Percentiles rank a stretch among this genome's conserved stretches.
phyloP scores from a whole-genome alignment of 2,888 invertebrate genomes.

The Leptopilina drosophilae region DNA sequence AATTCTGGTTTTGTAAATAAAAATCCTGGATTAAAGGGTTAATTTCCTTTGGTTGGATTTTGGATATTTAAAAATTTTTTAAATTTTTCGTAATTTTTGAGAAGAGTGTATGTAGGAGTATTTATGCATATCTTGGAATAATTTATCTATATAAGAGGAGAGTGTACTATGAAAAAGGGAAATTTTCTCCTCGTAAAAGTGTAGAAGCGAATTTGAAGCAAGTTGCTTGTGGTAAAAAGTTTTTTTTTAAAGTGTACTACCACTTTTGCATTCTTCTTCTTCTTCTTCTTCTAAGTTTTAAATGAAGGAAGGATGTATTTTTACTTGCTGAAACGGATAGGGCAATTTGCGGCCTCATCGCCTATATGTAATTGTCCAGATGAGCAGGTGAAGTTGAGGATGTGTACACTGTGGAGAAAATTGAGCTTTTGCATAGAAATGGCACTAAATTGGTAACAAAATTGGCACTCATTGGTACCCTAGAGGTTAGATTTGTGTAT shows the following conservation, averaged over 20 bases:
- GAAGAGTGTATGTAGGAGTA: not conserved
- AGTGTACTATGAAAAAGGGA: not conserved
- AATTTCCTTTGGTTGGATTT: not conserved
- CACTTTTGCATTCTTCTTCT: not conserved
- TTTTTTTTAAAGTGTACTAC: conserved; percentile 15
- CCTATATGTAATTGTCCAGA: conserved; percentile 12
- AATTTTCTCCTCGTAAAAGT: conserved; percentile 22
- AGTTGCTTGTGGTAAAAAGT: not conserved
- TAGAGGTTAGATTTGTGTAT: not conserved
- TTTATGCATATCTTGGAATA: conserved; percentile 20
- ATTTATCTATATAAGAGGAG: not conserved
- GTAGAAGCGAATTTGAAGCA: not conserved
- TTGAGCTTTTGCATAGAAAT: conserved; percentile 30
- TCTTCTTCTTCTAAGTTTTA: not conserved
- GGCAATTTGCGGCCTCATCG: conserved; percentile 6
- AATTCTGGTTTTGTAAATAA: conserved; percentile 33
- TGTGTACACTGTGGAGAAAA: conserved; percentile 26
- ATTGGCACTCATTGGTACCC: not conserved
- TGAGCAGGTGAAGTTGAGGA: conserved; percentile 6
- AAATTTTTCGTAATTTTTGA: too few species aligned
- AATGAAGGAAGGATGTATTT: not conserved
- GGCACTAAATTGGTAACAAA: conserved; percentile 18
- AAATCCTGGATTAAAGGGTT: not conserved
- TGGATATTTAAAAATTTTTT: not conserved
- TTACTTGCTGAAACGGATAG: not conserved